These are phyloP conservation scores for Notarius quadriscutis DNA, from an alignment of 2,113 vertebrate genomes.

Conservation along the genomic window DNA sequence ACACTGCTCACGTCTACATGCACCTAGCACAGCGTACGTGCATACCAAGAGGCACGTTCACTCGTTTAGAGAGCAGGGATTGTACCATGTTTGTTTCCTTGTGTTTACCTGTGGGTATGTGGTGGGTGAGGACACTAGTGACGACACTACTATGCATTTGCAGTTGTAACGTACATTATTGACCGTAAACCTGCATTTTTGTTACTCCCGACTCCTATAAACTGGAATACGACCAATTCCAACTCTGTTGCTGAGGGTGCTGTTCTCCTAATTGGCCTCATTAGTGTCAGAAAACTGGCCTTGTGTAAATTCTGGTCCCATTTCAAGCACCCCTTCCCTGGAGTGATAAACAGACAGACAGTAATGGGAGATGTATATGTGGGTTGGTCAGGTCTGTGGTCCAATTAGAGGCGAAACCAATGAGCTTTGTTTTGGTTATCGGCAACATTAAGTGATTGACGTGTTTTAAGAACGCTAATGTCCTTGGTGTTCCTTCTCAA, in stretches of 20 bases:
- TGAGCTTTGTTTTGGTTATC: conserved; percentile 40
- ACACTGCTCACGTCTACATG: conserved; percentile 46
- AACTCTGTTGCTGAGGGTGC: conserved; percentile 72
- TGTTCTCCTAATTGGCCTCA: conserved; percentile 67
- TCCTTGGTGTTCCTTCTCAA: conserved; percentile 25
- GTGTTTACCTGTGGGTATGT: background rate
- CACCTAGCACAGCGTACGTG: conserved; percentile 10
- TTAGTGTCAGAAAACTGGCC: conserved; percentile 68
- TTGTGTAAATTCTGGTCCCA: conserved; percentile 65
- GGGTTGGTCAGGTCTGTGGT: conserved; percentile 44
- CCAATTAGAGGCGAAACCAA: conserved; percentile 55
- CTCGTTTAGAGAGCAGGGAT: background rate
- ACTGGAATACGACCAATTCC: conserved; percentile 61
- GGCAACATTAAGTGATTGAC: conserved; percentile 28
- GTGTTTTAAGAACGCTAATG: background rate
- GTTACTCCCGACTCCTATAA: conserved; percentile 53
- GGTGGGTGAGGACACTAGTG: conserved; percentile 24
- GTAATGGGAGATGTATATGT: conserved; percentile 46
- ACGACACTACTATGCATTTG: conserved; percentile 4
- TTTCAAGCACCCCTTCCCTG: conserved; percentile 55
- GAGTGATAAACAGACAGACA: conserved; percentile 49
- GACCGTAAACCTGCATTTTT: conserved; percentile 37
- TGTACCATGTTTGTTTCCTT: conserved; percentile 1
- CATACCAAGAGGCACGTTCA: background rate
- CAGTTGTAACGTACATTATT: conserved; percentile 23